Evolutionary conservation across 2,888 invertebrate species (phyloP).

Genomic region (Phengaris arion): DNA sequence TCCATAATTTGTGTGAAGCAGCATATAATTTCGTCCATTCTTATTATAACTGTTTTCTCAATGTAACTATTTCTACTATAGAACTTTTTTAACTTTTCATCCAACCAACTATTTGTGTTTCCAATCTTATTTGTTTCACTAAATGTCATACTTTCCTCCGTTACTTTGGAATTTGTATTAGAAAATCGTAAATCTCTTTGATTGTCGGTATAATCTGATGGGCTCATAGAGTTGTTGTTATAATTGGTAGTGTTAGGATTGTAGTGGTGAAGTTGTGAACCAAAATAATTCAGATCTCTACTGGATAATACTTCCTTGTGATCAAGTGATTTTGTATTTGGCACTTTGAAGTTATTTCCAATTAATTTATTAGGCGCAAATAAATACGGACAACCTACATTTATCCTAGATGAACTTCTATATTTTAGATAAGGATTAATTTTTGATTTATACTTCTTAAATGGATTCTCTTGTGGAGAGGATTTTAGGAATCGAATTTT

Average conservation of each 20-base stretch:
- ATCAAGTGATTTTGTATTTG: not conserved
- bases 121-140: constrained; percentile 25
- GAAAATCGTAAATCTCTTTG: not conserved
- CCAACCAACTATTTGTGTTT: constrained; percentile 43
- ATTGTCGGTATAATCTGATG: not conserved
- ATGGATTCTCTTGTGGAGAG: not conserved
- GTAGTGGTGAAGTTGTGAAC: not conserved
- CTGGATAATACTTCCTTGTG: not conserved
- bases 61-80: constrained; percentile 19
- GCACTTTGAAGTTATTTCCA: not conserved
- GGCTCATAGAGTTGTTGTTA: not conserved
- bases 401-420: not conserved
- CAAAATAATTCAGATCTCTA: not conserved
- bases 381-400: not conserved
- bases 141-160: not conserved
- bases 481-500: not conserved
- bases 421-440: not conserved
- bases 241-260: not conserved
- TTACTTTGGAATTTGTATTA: not conserved
- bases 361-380: not conserved
- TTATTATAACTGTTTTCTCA: constrained; percentile 24
- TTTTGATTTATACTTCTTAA: constrained; percentile 6
- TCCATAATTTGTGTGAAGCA: constrained; percentile 58
- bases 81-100: constrained; percentile 48
- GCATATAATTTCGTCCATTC: constrained; percentile 55